Base-by-base conservation (phyloP, 2,113 vertebrate species). In the Arenaria interpres region DNA sequence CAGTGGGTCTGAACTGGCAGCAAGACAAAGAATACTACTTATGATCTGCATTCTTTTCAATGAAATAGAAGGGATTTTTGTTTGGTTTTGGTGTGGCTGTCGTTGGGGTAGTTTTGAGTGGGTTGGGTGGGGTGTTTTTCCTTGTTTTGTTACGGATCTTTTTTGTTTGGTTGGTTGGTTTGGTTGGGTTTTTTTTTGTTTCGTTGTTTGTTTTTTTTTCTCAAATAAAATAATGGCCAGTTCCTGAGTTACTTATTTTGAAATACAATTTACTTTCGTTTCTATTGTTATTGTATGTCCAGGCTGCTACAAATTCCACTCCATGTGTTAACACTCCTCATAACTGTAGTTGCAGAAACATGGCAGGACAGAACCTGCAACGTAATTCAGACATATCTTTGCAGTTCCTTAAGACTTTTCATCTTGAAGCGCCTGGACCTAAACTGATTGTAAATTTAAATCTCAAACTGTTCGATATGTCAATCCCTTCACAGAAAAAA, bases 301-400 rank as follows among this genome's bases (percentile, higher is more conserved):
- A 56, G 62, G 18, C 72, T 76, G 23, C 21, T 64, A 59, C 0
- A 0, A 10, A 39, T 84, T 84, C 19, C 12, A 50, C 7, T 46
- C 21, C 24, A 8, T 15, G 5, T 53, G 16, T 43, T 90, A 83
- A 57, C 4, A 33, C 3, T 86, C 8, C 13, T 74, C 25, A 22
- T 20, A 71, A 39, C 11, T 72, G 32, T 45, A 60, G 12, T 4
- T 73, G 35, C 23, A 85, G 41, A 59, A 45, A 81, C 9, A 67
- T 21, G 24, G 20, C 7, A 81, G n/a, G 37, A 78, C 16, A 75
- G 37, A 79, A 75, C 37, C 30, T 59, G 15, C 25, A 63, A 13
- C 19, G 16, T 27, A 35, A 71, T 53, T 53, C 11, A 37, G 67
- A 53, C 3, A 14, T 27, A 21, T 33, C 19, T 85, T 85, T 30